Evolutionary conservation across 2,888 invertebrate species (phyloP), one percentile per base, ranked within the genome.

Genomic region (Ypsolopha sequella): DNA sequence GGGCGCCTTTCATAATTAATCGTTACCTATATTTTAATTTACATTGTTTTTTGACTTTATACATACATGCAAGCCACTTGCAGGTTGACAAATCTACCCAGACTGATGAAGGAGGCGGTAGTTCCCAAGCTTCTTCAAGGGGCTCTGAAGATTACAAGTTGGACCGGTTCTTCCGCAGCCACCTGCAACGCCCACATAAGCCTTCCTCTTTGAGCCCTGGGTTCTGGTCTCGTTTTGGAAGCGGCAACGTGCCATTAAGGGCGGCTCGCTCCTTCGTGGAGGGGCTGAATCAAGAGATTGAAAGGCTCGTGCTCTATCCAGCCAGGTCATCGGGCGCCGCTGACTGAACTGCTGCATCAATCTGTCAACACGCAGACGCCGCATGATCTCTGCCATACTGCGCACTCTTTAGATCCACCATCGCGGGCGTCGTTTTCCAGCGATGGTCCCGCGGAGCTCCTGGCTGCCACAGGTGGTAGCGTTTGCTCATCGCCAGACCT

Each of bases 361-460:
- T 93, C 93, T 53, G 93, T 95, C 54, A 93, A 95, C 75, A 95
- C 95, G 10, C 95, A 95, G 82, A 95, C 95, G 10, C 95, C 95
- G 24, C 92, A 92, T 54, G 90, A 91, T 60, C 87, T 91, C 60
- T 88, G 89, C 61, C 89, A 90, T 66, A 91, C 91, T 62, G 89
- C 91, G 51, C 91, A 91, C 66, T 92, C 92, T 57, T 92, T 92
- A 85, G 92, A 82, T 84, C 80, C 89, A 66, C 73, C 85, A 54
- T 85, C 85, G 58, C 70, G 79, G 88, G 91, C 90, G 66, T 91
- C 91, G 63, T 89, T 76, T 58, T 87, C 87, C 73, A 87, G 87
- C 62, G 76, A 68, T 64, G 84, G 85, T 57, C 87, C 87, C 45
- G 66, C 78, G 58, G 90, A 91, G 70, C 92, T 93, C 63, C 91